Evolutionary conservation across 2,113 vertebrate genomes (phyloP).

Genomic region (Solenodon paradoxus): DNA sequence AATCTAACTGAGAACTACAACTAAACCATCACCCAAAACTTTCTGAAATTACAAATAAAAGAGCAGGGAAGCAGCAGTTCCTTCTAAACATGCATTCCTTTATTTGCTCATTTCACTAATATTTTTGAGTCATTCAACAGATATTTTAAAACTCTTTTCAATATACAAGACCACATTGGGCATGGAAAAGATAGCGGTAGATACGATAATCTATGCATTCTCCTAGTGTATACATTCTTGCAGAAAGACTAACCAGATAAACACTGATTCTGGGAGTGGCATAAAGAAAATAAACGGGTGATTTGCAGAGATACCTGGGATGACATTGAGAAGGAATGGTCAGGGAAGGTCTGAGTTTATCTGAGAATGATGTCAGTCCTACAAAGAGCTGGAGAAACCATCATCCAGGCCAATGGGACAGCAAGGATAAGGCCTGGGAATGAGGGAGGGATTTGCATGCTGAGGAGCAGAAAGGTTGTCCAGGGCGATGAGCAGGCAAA

Average conservation of each 20-base stretch:
- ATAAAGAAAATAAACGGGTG: not conserved
- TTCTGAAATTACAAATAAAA: not conserved
- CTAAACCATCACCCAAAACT: not conserved
- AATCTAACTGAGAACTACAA: not conserved
- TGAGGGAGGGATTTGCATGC: not conserved
- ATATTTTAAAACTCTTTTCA: not conserved
- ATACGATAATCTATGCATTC: not conserved
- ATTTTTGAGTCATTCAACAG: not conserved
- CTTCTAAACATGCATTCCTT: not conserved
- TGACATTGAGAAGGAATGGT: not conserved
- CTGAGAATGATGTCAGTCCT: not conserved
- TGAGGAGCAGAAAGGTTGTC: not conserved
- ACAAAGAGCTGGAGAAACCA: not conserved
- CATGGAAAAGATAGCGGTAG: not conserved
- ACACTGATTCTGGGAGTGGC: not conserved
- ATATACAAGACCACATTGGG: not conserved
- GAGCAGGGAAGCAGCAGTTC: not conserved
- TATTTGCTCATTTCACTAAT: not conserved
- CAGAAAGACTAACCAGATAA: not conserved
- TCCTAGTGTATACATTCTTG: not conserved
- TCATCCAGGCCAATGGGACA: not conserved
- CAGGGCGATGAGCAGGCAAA: not conserved
- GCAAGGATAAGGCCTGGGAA: not conserved
- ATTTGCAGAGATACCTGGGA: not conserved
- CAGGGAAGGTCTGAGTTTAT: not conserved